phyloP scores from a whole-genome alignment of 2,113 vertebrate genomes.

The Apeltes quadracus region DNA sequence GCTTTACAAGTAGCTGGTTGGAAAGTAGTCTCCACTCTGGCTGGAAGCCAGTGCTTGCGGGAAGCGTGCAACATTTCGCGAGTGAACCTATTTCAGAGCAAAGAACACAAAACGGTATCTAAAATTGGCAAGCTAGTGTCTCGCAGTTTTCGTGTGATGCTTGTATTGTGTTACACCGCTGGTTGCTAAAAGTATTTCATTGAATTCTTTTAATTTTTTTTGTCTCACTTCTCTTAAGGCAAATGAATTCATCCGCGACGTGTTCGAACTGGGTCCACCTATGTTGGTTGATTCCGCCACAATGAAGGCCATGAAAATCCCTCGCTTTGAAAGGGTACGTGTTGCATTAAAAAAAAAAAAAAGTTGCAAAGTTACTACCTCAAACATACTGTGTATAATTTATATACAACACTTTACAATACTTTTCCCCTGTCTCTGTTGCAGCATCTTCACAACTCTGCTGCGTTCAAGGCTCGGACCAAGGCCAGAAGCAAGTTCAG shows the following conservation, averaged over 20 bases:
- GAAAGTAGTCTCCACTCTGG: slow-evolving; percentile 5
- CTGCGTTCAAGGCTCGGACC: slow-evolving; percentile 96
- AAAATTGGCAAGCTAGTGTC: not conserved
- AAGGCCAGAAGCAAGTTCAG: slow-evolving; percentile 97
- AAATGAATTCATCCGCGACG: slow-evolving; percentile 95
- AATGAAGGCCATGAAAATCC: slow-evolving; percentile 95
- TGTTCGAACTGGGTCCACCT: slow-evolving; percentile 96
- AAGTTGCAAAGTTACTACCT: not conserved
- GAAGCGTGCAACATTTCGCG: slow-evolving; percentile 14
- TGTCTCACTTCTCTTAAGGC: slow-evolving; percentile 75
- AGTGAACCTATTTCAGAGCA: slow-evolving; percentile 7
- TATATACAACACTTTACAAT: too few species aligned
- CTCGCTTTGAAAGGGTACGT: slow-evolving; percentile 93
- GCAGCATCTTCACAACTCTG: slow-evolving; percentile 97
- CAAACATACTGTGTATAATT: not conserved
- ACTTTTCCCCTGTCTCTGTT: not conserved
- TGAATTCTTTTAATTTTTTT: not conserved
- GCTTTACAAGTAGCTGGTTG: slow-evolving; percentile 1
- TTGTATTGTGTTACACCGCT: not conserved
- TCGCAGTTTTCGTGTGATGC: not conserved
- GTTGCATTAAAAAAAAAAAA: not conserved
- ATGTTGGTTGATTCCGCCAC: slow-evolving; percentile 90
- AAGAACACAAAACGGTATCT: not conserved
- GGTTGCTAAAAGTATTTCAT: not conserved
- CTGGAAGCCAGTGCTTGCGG: not conserved